A percentile compares a stretch with the other conserved stretches of the same genome.
Evolutionary conservation across 2,113 vertebrate genomes (phyloP).

Genomic region (Phyllostomus hastatus): DNA sequence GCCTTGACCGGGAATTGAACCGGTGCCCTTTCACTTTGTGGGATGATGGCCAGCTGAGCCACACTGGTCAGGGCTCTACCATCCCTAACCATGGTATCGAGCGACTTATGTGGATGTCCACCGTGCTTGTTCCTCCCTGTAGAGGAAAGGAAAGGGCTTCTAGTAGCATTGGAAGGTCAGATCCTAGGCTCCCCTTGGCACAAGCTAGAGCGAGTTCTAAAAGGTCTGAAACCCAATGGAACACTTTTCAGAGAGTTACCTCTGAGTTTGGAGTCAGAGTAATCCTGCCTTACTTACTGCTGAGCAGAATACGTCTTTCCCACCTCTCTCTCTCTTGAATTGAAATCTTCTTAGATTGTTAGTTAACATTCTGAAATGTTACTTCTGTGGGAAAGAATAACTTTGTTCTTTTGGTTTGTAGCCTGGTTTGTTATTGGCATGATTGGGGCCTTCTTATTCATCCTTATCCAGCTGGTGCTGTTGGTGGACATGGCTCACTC

Average conservation of each 20-base stretch:
- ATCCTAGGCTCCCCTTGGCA: background rate
- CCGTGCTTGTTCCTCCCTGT: background rate
- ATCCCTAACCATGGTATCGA: background rate
- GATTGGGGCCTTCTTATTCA: constrained; percentile 88
- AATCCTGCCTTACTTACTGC: background rate
- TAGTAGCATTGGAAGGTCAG: background rate
- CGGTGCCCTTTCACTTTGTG: too few species aligned
- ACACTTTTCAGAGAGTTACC: background rate
- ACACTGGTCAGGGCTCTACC: background rate
- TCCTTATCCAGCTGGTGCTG: constrained; percentile 94
- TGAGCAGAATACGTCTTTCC: background rate
- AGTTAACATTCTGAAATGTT: background rate
- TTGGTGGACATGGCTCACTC: constrained; percentile 94
- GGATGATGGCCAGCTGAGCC: too few species aligned
- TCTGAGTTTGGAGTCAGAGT: constrained; percentile 16
- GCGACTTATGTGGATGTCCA: background rate
- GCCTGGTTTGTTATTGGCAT: constrained; percentile 90
- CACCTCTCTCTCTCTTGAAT: background rate
- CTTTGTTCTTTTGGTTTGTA: constrained; percentile 67
- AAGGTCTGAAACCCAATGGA: background rate
- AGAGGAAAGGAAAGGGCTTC: background rate
- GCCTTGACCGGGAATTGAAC: too few species aligned
- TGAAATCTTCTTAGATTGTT: constrained; percentile 3
- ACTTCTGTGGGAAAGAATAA: background rate
- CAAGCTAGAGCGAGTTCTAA: constrained; percentile 14